phyloP scores from a whole-genome alignment of 2,797 vertebrate genomes.

The Hemitrygon akajei region DNA sequence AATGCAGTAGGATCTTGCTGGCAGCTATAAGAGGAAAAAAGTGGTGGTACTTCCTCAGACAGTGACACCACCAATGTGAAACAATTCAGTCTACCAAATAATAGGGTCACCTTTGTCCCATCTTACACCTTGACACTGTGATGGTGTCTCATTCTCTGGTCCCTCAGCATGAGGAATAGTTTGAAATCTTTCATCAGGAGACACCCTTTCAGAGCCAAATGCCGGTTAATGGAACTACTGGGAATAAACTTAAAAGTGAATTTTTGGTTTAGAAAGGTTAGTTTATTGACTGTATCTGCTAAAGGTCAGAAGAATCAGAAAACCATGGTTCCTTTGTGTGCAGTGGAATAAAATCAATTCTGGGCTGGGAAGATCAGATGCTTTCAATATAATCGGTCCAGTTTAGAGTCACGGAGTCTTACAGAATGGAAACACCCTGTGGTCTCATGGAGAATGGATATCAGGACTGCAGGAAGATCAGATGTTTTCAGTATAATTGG shows the following conservation, averaged over 20 bases:
- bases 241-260: conserved; percentile 10
- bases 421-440: background rate
- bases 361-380: background rate
- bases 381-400: too few relatives aligned
- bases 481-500: too few relatives aligned
- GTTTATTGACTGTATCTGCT: background rate
- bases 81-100: background rate
- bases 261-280: conserved; percentile 11
- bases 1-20: background rate
- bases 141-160: background rate
- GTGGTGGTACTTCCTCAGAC: background rate
- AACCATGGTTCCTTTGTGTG: background rate
- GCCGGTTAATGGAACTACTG: background rate
- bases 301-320: background rate
- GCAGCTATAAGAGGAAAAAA: background rate
- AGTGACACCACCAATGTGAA: background rate
- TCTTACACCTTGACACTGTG: background rate
- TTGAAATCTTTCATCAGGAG: background rate
- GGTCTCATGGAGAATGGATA: too few relatives aligned
- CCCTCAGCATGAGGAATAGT: background rate
- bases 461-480: too few relatives aligned
- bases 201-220: too few relatives aligned
- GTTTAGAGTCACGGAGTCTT: too few relatives aligned
- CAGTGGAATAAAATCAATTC: background rate
- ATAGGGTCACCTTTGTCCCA: background rate